phyloP scores from a whole-genome alignment of 2,113 vertebrate species.

The Tilapia sparmanii region DNA sequence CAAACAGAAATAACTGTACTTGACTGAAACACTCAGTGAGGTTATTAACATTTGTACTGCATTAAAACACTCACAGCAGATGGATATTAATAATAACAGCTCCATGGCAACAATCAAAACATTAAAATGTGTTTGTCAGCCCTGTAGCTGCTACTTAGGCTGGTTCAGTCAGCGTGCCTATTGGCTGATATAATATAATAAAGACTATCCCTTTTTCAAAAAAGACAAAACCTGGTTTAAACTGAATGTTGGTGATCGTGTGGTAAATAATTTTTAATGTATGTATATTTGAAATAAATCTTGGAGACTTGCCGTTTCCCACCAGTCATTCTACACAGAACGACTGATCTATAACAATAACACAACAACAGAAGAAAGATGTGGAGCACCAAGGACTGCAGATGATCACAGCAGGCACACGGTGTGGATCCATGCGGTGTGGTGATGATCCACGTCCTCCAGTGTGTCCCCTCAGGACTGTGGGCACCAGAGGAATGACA shows the following conservation, averaged over 20 bases:
- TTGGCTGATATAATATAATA: background rate
- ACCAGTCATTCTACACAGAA: background rate
- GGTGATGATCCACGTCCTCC: background rate
- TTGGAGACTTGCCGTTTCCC: background rate
- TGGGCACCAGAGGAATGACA: background rate
- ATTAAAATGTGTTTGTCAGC: background rate
- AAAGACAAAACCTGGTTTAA: background rate
- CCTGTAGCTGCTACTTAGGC: background rate
- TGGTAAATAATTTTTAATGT: background rate
- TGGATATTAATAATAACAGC: background rate
- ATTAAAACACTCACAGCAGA: background rate
- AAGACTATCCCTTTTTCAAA: background rate
- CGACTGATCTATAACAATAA: background rate
- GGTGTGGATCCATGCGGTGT: background rate
- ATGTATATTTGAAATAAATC: background rate
- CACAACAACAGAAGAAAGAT: background rate
- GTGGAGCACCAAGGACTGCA: background rate
- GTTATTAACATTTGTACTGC: background rate
- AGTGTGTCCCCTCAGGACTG: background rate
- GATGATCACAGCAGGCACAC: background rate
- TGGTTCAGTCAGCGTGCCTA: background rate
- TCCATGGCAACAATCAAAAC: background rate
- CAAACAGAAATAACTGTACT: background rate
- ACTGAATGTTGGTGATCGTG: background rate
- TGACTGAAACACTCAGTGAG: background rate